Conservation (phyloP, 2,888 invertebrate genomes). For the Himalopsyche japonica region DNA sequence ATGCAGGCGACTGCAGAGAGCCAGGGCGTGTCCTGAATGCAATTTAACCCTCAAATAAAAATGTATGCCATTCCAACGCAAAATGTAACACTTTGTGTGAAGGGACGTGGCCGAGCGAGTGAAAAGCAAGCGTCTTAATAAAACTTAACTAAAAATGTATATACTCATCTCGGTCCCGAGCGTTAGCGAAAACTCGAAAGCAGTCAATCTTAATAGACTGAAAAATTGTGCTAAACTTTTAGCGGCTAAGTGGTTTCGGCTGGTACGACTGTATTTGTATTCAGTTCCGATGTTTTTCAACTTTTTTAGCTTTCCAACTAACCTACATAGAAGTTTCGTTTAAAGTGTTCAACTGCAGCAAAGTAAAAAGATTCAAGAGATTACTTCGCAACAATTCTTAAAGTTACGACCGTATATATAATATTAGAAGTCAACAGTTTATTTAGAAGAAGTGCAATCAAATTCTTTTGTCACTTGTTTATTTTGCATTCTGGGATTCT, state of each 20-base stretch:
- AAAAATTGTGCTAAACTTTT: slow-evolving; percentile 8
- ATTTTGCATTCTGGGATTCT: no score
- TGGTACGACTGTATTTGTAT: not conserved
- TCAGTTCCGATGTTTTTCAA: not conserved
- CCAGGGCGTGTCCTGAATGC: not conserved
- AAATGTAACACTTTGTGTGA: slow-evolving; percentile 13
- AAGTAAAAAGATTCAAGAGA: not conserved
- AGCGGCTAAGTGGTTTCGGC: slow-evolving; percentile 5
- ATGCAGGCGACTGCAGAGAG: not conserved
- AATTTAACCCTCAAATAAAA: not conserved
- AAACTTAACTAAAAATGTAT: slow-evolving; percentile 2
- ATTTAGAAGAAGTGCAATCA: no score
- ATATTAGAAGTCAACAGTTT: not conserved
- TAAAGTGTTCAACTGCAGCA: not conserved
- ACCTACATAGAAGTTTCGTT: not conserved
- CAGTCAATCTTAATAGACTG: slow-evolving; percentile 15
- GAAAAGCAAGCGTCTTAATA: slow-evolving; percentile 5
- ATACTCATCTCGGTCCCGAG: not conserved
- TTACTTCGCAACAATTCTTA: not conserved
- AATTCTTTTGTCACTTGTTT: no score
- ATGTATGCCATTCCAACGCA: not conserved
- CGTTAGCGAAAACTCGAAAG: not conserved
- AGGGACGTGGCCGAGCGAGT: slow-evolving; percentile 4
- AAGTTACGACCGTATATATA: not conserved
- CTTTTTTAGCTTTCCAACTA: not conserved